Base-by-base conservation (phyloP, 2,888 invertebrate species). In the Agapetus fuscipes region DNA sequence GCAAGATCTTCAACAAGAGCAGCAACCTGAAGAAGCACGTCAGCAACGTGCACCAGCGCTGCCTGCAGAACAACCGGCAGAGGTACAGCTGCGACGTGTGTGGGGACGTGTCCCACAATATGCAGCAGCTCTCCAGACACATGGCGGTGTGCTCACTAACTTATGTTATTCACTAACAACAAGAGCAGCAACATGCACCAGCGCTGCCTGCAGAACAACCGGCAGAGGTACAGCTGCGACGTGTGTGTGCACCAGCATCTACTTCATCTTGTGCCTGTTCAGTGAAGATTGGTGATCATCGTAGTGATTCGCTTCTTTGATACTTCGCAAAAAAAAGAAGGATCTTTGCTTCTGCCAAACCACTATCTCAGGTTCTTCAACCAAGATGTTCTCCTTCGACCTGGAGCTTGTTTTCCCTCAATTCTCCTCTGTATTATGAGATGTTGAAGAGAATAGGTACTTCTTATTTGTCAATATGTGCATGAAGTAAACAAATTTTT, bases 1-100 rank as follows among this genome's bases (percentile, higher is more conserved):
- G 45, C 7, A 45, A 45, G 27, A 45, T 38, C 2, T 45, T 38
- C 30, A 37, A 12, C 10, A 16, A 33, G 6, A 30, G 34, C 2
- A 14, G 17, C 12, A 37, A 30, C 24, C 31, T 45, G 10, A 45
- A 37, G 9, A 41, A 41, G 14, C 45, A 45, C 20, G 16, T 17
- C 9, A 13, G 24, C 9, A 11, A 17, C 9, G 27, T 29, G 5
- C 34, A 44, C 17, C 10, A 13, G 13, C 25, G 11, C 6, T 2
- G 32, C 6, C 34, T 29, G 15, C n/a, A 9, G 12, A n/a, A 6
- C 12, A 30, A 27, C 17, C 16, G 16, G 29, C 27, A 14, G 29
- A 14, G 3, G 13, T 16, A 16, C 10, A n/a, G 30, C 11, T 43
- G 43, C 17, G 16, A 37, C 10, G 36, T 43, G 10, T 43, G 43